These are phyloP conservation scores for Passer montanus DNA, from an alignment of 2,113 vertebrate genomes.

Conservation along the genomic window DNA sequence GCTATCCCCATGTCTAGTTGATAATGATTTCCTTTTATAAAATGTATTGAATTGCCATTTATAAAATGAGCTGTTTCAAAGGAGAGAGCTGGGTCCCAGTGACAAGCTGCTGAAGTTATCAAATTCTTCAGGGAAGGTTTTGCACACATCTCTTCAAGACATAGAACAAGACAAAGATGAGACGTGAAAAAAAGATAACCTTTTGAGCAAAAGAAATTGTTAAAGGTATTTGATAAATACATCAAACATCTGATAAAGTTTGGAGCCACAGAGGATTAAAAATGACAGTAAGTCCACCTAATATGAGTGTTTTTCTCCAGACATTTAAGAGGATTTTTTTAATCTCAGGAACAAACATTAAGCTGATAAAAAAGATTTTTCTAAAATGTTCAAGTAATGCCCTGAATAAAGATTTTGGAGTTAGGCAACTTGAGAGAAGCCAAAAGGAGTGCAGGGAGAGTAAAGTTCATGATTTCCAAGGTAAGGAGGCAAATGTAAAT, in stretches of 20 bases:
- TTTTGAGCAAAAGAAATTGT: not conserved
- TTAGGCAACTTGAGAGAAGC: not conserved
- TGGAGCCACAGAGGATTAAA: not conserved
- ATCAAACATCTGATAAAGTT: not conserved
- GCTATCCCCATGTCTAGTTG: not conserved
- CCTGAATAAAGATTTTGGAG: not conserved
- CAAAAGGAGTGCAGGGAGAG: not conserved
- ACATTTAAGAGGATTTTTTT: not conserved
- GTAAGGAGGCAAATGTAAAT: not conserved
- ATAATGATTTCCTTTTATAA: not conserved
- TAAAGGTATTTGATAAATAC: not conserved
- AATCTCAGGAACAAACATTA: not conserved
- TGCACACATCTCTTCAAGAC: not conserved
- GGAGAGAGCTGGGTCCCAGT: not conserved
- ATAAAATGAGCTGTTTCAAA: conserved; percentile 26
- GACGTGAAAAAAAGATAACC: not conserved
- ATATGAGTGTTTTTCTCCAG: not conserved
- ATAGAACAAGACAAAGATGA: not conserved
- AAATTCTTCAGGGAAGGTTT: not conserved
- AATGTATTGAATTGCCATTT: conserved; percentile 26
- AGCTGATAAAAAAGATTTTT: not conserved
- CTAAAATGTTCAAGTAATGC: not conserved
- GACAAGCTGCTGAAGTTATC: not conserved
- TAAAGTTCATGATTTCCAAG: not conserved
- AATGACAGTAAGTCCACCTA: not conserved